These are phyloP conservation scores for Epizoanthus rinbou DNA, from an alignment of 92 coral and sea anemone species.

Conservation along the genomic window DNA sequence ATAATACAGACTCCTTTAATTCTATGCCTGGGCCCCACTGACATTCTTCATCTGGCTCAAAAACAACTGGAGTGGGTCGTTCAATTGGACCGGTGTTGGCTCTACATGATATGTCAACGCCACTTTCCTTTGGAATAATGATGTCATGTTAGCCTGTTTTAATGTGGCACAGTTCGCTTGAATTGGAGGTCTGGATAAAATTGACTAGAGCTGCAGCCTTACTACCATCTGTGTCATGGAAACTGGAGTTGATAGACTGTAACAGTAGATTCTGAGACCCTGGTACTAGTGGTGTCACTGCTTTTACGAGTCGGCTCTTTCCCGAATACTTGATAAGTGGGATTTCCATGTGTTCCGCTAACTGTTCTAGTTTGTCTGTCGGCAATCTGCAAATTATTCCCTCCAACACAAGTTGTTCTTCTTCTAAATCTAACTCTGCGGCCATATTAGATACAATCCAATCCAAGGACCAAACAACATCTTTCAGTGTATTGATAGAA, in stretches of 20 bases:
- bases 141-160: slow-evolving; percentile 9
- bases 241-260: not conserved
- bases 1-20: not conserved
- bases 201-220: slow-evolving; percentile 10
- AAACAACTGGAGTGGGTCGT: slow-evolving; percentile 4
- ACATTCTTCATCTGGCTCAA: slow-evolving; percentile 14
- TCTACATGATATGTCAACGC: not conserved
- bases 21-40: not conserved
- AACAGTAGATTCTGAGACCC: too few relatives aligned
- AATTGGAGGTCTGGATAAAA: slow-evolving; percentile 20
- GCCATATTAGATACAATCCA: too few relatives aligned
- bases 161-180: slow-evolving; percentile 30
- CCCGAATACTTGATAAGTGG: too few relatives aligned
- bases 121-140: slow-evolving; percentile 8
- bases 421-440: too few relatives aligned
- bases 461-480: too few relatives aligned
- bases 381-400: too few relatives aligned
- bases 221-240: not conserved
- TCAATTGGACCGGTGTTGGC: slow-evolving; percentile 8
- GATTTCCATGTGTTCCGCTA: too few relatives aligned
- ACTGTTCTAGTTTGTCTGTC: too few relatives aligned
- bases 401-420: too few relatives aligned
- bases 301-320: too few relatives aligned
- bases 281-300: too few relatives aligned
- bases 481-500: too few relatives aligned